Percentiles rank a stretch among this genome's conserved stretches.
These are phyloP conservation scores for Anguilla megastoma DNA, from an alignment of 2,797 vertebrate genomes.

Conservation along the genomic window DNA sequence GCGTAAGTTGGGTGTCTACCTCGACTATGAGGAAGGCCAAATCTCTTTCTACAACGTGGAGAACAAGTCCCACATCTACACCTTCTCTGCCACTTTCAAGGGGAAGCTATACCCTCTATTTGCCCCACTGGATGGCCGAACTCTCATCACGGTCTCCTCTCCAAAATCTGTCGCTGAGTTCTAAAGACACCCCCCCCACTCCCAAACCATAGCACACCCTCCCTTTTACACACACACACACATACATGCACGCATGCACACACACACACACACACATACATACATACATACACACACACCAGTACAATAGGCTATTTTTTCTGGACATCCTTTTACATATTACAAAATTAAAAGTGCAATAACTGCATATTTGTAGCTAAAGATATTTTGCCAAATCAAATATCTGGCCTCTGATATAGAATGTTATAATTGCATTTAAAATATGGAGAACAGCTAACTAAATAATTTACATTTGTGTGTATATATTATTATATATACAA, in stretches of 20 bases:
- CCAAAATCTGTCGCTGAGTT: conserved; percentile 27
- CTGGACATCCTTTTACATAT: not conserved
- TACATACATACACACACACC: not conserved
- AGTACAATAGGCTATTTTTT: not conserved
- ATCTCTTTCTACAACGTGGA: conserved; percentile 77
- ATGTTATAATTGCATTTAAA: not conserved
- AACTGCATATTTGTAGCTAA: not conserved
- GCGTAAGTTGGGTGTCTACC: conserved; percentile 66
- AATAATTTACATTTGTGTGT: not conserved
- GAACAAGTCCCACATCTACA: conserved; percentile 73
- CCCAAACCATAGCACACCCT: not conserved
- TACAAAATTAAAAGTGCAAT: conserved; percentile 18
- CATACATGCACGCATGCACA: too few relatives aligned
- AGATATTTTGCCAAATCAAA: not conserved
- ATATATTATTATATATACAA: conserved; percentile 6
- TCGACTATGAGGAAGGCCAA: conserved; percentile 76
- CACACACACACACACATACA: not conserved
- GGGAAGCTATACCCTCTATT: conserved; percentile 75
- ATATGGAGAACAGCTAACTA: not conserved
- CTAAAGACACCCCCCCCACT: not conserved
- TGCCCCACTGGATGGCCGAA: conserved; percentile 69
- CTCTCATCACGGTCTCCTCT: conserved; percentile 58
- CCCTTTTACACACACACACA: not conserved
- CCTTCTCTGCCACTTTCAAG: conserved; percentile 66
- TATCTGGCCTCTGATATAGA: not conserved